A percentile compares a stretch with the other conserved stretches of the same genome.
Evolutionary conservation across 2,797 vertebrate genomes (phyloP).

Genomic region (Spinus olivaceus): DNA sequence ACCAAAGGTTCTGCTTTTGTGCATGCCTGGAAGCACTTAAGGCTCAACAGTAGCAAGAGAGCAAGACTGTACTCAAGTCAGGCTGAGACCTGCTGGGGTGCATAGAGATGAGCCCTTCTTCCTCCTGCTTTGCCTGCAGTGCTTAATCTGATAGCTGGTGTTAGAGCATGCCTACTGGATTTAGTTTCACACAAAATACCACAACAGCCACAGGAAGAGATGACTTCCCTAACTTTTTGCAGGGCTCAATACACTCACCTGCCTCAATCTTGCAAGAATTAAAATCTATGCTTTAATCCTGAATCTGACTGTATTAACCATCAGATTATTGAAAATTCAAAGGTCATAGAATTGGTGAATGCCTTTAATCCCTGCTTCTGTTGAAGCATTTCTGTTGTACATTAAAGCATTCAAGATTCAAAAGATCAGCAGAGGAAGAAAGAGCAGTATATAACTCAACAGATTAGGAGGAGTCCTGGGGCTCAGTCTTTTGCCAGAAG

Average conservation of each 20-base stretch:
- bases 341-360: neutral
- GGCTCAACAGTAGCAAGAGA: neutral
- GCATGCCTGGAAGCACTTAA: neutral
- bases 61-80: neutral
- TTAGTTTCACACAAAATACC: neutral
- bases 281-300: neutral
- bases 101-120: neutral
- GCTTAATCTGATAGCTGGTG: neutral
- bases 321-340: neutral
- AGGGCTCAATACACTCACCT: neutral
- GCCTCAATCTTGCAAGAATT: neutral
- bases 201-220: neutral
- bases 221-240: neutral
- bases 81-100: neutral
- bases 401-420: neutral
- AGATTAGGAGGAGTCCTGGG: conserved; percentile 30
- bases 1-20: neutral
- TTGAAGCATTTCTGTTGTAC: neutral
- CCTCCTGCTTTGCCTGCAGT: neutral
- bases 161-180: neutral
- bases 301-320: neutral
- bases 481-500: conserved; percentile 17
- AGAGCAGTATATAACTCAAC: neutral
- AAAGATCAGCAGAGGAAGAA: neutral
- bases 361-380: neutral